Evolutionary conservation across 2,797 vertebrate genomes (phyloP).

Genomic region (Melopsittacus undulatus): DNA sequence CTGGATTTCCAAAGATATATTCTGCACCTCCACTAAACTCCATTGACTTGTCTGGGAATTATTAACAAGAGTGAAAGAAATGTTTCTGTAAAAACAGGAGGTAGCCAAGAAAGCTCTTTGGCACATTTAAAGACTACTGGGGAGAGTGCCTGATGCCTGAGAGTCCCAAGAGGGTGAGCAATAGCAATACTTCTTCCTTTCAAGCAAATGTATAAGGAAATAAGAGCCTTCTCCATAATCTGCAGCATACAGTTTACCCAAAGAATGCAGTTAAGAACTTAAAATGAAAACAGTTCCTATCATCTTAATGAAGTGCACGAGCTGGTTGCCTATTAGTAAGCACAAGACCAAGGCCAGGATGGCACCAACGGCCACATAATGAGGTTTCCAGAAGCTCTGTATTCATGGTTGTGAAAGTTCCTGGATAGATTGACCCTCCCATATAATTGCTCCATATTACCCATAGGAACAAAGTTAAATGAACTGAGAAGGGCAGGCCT

Average conservation of each 20-base stretch:
- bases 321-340: neutral
- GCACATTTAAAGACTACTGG: neutral
- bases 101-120: constrained; percentile 69
- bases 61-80: neutral
- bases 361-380: neutral
- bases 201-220: constrained; percentile 32
- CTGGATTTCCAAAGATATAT: neutral
- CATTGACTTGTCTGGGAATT: neutral
- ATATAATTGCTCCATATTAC: constrained; percentile 56
- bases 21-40: neutral
- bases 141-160: constrained; percentile 13
- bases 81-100: neutral
- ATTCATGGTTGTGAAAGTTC: neutral
- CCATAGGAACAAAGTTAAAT: constrained; percentile 42
- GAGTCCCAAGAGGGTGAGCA: constrained; percentile 31
- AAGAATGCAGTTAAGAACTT: neutral
- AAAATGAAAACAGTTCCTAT: neutral
- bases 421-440: constrained; percentile 25
- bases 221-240: constrained; percentile 15
- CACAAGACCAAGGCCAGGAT: neutral
- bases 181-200: constrained; percentile 12
- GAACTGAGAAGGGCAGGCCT: constrained; percentile 49
- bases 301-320: neutral
- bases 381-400: neutral
- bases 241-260: neutral